Percentiles rank a stretch among this genome's conserved stretches.
phyloP scores from a whole-genome alignment of 2,888 invertebrate species.

The Leptopilina syphax region DNA sequence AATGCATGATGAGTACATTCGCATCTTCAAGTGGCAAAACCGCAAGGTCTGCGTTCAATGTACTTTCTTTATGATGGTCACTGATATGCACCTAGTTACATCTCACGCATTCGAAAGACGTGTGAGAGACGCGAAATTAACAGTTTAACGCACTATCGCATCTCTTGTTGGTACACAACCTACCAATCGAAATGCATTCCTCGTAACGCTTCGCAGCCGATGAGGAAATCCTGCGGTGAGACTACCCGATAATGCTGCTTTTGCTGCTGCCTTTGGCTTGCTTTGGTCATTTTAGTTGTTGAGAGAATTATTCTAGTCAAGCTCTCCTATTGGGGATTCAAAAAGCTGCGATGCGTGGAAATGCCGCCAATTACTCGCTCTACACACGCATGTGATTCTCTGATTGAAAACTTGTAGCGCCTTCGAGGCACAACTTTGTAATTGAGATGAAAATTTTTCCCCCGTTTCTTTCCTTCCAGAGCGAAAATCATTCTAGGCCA shows the following conservation, averaged over 20 bases:
- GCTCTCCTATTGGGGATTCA: constrained; percentile 1
- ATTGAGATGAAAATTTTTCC: constrained; percentile 21
- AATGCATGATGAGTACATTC: constrained; percentile 33
- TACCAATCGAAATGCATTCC: constrained; percentile 45
- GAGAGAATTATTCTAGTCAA: not conserved
- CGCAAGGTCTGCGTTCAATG: constrained; percentile 19
- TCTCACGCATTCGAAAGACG: constrained; percentile 18
- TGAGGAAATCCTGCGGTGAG: constrained; percentile 52
- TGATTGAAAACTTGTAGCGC: constrained; percentile 11
- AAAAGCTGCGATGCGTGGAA: not conserved
- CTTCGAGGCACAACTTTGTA: not conserved
- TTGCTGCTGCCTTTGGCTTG: not conserved
- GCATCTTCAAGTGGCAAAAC: constrained; percentile 37
- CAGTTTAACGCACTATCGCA: constrained; percentile 56
- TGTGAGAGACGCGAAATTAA: constrained; percentile 50
- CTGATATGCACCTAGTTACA: constrained; percentile 32
- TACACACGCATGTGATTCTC: not conserved
- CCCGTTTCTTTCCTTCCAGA: not conserved
- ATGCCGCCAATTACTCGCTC: not conserved
- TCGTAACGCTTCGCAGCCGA: constrained; percentile 49
- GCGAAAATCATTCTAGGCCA: constrained; percentile 16
- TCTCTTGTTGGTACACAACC: constrained; percentile 47
- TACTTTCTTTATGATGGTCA: constrained; percentile 35
- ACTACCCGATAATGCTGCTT: constrained; percentile 25
- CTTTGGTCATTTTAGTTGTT: constrained; percentile 33